Percentiles rank a stretch among this genome's conserved stretches.
Conservation (phyloP, 2,888 invertebrate species). For the Drosophila mimica region DNA sequence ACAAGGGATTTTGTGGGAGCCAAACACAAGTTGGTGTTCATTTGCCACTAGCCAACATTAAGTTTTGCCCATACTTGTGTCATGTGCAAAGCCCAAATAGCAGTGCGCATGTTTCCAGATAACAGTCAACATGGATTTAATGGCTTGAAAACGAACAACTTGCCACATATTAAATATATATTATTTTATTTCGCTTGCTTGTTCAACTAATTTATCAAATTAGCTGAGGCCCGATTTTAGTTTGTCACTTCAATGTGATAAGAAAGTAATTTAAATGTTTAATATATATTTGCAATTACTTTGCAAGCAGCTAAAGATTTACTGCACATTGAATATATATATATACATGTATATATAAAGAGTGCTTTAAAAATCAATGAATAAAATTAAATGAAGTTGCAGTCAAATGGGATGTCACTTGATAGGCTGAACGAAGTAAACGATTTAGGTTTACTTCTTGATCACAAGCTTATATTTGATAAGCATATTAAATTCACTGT, state of each 20-base stretch:
- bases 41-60: conserved; percentile 34
- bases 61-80: conserved; percentile 37
- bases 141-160: conserved; percentile 8
- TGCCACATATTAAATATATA: conserved; percentile 25
- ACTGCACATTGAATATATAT: neutral
- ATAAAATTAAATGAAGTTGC: neutral
- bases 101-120: conserved; percentile 28
- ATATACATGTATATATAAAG: neutral
- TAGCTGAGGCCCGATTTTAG: neutral
- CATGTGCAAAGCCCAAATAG: conserved; percentile 17
- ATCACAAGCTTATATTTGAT: too few species aligned
- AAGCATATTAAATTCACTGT: too few species aligned
- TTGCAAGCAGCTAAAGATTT: neutral
- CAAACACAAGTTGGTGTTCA: conserved; percentile 31
- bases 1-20: conserved; percentile 66
- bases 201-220: conserved; percentile 1
- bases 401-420: too few species aligned
- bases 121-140: conserved; percentile 24
- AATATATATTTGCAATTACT: neutral
- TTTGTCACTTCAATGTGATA: neutral
- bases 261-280: neutral
- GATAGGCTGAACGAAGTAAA: too few species aligned
- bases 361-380: neutral
- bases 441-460: too few species aligned
- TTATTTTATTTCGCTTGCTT: conserved; percentile 10